A percentile compares a stretch with the other conserved stretches of the same genome.
Conservation (phyloP, 2,797 vertebrate genomes). For the Chiloscyllium punctatum region DNA sequence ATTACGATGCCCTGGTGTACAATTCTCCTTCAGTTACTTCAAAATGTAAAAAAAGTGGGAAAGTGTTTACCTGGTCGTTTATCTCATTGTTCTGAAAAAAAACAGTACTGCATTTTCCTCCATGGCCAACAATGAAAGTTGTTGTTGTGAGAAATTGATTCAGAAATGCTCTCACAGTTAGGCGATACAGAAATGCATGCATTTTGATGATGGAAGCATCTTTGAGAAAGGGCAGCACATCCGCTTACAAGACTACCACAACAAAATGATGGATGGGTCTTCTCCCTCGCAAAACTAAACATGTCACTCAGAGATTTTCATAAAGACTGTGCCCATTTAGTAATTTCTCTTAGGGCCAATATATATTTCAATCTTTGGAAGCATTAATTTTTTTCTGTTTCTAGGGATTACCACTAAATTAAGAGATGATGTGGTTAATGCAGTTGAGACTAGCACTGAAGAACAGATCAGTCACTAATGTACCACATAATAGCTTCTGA, state of each 20-base stretch:
- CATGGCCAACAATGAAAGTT: not conserved
- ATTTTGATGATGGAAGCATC: not conserved
- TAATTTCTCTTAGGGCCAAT: conserved; percentile 3
- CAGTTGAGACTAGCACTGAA: not conserved
- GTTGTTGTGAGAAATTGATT: not conserved
- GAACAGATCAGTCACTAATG: not conserved
- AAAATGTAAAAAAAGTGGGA: not conserved
- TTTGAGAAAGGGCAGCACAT: not conserved
- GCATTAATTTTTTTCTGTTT: not conserved
- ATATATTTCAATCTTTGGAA: not conserved
- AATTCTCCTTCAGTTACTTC: not conserved
- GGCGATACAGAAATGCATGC: not conserved
- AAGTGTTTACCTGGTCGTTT: not conserved
- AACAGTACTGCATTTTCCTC: not conserved
- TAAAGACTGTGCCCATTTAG: not conserved
- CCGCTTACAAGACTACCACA: not conserved
- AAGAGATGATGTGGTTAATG: not conserved
- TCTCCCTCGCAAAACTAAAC: not conserved
- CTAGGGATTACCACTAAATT: not conserved
- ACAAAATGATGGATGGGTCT: conserved; percentile 6
- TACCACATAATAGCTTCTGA: not conserved
- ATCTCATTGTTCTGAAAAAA: not conserved
- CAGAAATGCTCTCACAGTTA: not conserved
- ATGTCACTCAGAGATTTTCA: not conserved
- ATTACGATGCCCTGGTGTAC: not conserved